Evolutionary conservation across 2,797 vertebrate genomes (phyloP).

Genomic region (Chaunax sp.): DNA sequence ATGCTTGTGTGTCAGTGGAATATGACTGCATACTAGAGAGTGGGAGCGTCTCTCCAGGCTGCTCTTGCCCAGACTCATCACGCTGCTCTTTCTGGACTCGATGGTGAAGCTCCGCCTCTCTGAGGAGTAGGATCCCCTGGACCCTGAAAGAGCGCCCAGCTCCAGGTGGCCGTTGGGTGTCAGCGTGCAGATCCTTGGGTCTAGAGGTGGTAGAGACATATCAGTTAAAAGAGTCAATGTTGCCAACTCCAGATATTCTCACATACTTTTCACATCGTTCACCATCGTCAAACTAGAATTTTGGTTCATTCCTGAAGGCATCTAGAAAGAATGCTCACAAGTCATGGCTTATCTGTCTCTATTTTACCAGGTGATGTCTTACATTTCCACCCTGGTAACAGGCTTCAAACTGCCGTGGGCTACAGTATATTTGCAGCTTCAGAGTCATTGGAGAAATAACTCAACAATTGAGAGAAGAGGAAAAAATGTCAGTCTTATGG

Average conservation of each 20-base stretch:
- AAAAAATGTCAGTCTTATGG: too few relatives aligned
- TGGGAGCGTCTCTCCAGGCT: slow-evolving; percentile 89
- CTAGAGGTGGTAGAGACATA: slow-evolving; percentile 63
- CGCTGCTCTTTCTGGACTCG: slow-evolving; percentile 90
- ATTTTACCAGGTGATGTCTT: background rate
- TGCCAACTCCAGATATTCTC: too few relatives aligned
- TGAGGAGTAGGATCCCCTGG: slow-evolving; percentile 83
- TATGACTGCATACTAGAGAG: slow-evolving; percentile 72
- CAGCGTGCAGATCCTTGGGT: slow-evolving; percentile 91
- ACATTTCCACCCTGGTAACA: slow-evolving; percentile 7
- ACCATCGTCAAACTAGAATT: too few relatives aligned
- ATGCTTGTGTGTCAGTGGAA: too few relatives aligned
- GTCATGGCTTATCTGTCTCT: background rate
- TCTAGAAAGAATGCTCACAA: too few relatives aligned
- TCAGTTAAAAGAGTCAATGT: background rate
- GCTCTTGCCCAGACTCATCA: slow-evolving; percentile 90
- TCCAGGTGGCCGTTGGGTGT: slow-evolving; percentile 98
- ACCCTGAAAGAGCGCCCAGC: slow-evolving; percentile 78
- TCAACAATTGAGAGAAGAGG: too few relatives aligned
- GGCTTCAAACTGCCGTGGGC: background rate
- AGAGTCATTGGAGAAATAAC: background rate
- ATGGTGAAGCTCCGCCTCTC: slow-evolving; percentile 84
- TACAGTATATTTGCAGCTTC: background rate
- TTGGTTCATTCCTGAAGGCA: too few relatives aligned
- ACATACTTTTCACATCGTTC: too few relatives aligned